Evolutionary conservation across 2,797 vertebrate genomes (phyloP), one percentile per base, ranked within the genome.

Genomic region (Lutjanus campechanus): DNA sequence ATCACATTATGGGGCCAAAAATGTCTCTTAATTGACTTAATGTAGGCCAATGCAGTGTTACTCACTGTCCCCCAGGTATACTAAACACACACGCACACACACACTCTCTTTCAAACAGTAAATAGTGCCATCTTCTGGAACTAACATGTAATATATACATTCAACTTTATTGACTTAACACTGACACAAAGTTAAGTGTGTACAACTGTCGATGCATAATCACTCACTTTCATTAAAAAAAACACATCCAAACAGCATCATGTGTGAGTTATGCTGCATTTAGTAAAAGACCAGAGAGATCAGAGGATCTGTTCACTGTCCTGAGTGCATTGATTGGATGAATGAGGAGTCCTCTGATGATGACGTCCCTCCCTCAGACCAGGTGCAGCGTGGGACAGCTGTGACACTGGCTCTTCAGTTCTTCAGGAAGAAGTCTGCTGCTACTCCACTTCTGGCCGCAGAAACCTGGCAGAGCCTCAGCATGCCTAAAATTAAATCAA

Each of bases 331-430:
- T 29, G 84, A 85, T 73, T 58, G 70, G 66, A 69, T 13, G n/a
- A 59, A 69, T 22, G 50, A 66, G 5, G 83, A 53, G 64, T 89
- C 89, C 49, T 84, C 78, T 73, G 64, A 12, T 25, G 41, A 22
- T 11, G 60, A 7, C 40, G 44, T 60, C 50, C 25, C 25, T 73
- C 22, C 44, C 20, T 91, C 85, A 93, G 82, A 89, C 73, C 88
- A 94, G 86, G 55, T 90, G 83, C 74, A 94, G 84, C 0, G 90
- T 75, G 46, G 94, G 93, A 75, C 95, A 96, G 90, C 93, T 95
- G 76, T 81, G 90, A 75, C 79, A 74, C 63, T 64, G 79, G 63
- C 60, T 87, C 69, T 55, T 78, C 36, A 5, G 60, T 46, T 43
- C 61, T 29, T 79, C 73, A 1, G 72, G 59, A 55, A 64, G 83